A percentile compares a stretch with the other conserved stretches of the same genome.
phyloP scores from a whole-genome alignment of 2,888 invertebrate species.

The Megaustenia siamemsis region DNA sequence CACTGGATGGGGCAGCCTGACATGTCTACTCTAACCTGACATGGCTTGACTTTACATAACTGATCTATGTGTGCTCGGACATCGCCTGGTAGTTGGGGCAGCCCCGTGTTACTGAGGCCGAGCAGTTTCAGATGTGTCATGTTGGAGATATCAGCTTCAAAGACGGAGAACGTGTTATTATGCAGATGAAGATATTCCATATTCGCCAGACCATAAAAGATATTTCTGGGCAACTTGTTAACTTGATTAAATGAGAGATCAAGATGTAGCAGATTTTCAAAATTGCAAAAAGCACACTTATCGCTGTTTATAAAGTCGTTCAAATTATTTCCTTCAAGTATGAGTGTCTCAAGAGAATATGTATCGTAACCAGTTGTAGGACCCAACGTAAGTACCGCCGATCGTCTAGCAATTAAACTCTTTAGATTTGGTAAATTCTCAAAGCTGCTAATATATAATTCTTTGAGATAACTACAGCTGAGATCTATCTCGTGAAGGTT shows the following conservation, averaged over 20 bases:
- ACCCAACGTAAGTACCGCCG: background rate
- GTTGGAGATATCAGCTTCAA: slow-evolving; percentile 34
- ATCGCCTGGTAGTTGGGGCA: background rate
- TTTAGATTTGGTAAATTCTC: background rate
- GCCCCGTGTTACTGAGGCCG: slow-evolving; percentile 44
- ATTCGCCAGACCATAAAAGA: slow-evolving; percentile 35
- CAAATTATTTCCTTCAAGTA: background rate
- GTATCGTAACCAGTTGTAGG: background rate
- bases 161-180: slow-evolving; percentile 33
- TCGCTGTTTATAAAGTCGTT: background rate
- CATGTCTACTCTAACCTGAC: slow-evolving; percentile 29
- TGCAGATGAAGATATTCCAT: slow-evolving; percentile 26
- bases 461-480: background rate
- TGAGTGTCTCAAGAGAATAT: background rate
- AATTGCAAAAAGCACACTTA: background rate
- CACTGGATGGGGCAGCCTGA: slow-evolving; percentile 50
- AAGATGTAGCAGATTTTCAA: slow-evolving; percentile 29
- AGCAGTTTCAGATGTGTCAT: slow-evolving; percentile 36
- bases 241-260: slow-evolving; percentile 39
- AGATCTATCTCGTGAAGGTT: background rate
- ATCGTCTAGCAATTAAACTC: background rate
- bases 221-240: slow-evolving; percentile 2
- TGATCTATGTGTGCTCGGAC: background rate
- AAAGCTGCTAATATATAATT: background rate
- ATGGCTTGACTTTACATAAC: background rate